These are phyloP conservation scores for Carcinoscorpius rotundicauda DNA, from an alignment of 1,140 invertebrate species.

Conservation along the genomic window DNA sequence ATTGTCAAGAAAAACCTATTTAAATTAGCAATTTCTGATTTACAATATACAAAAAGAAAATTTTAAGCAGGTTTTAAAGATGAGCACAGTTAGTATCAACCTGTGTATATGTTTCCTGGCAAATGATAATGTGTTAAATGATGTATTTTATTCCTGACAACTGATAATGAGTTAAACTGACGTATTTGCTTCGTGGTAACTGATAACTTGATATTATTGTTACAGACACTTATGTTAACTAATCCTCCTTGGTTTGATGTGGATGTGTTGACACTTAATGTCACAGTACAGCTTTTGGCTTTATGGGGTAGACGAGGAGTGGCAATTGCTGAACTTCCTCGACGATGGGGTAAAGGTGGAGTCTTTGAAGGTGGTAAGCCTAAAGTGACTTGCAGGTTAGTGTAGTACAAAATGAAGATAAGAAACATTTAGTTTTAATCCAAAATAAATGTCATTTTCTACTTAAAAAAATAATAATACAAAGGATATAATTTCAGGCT, in stretches of 20 bases:
- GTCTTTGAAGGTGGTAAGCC: slow-evolving; percentile 2
- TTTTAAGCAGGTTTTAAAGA: no score
- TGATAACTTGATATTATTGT: slow-evolving; percentile 5
- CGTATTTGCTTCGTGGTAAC: no score
- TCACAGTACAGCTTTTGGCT: slow-evolving; percentile 27
- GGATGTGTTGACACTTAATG: slow-evolving; percentile 29
- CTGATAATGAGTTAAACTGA: no score
- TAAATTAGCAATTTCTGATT: no score
- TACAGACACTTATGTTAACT: slow-evolving; percentile 32
- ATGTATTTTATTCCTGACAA: no score
- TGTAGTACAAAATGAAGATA: no score
- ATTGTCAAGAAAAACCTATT: no score
- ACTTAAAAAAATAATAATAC: not conserved
- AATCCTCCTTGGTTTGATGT: slow-evolving; percentile 32
- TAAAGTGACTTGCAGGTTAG: slow-evolving; percentile 12
- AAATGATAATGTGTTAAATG: no score
- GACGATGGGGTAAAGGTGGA: slow-evolving; percentile 28
- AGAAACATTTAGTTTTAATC: not conserved
- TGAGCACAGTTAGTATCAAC: no score
- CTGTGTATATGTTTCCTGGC: no score
- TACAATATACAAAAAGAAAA: no score
- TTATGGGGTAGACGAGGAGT: slow-evolving; percentile 32
- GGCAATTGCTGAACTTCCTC: slow-evolving; percentile 32
- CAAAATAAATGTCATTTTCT: not conserved
- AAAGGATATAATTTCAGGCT: not conserved